Base-by-base conservation (phyloP, 2,888 invertebrate genomes). In the Megalurothrips usitatus region DNA sequence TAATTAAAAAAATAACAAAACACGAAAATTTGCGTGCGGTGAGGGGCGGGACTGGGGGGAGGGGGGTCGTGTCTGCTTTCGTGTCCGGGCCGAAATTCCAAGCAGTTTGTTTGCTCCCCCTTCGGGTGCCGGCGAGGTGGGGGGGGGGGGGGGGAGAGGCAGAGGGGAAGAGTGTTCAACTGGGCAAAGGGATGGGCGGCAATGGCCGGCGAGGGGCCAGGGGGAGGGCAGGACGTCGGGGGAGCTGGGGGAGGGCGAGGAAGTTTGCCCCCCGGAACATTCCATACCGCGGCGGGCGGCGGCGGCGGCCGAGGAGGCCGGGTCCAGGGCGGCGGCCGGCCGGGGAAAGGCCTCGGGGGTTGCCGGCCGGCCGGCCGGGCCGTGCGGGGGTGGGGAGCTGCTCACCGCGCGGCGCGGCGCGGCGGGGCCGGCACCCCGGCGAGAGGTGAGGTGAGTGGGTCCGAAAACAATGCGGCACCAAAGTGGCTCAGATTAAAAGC, bases 401-500 rank as follows among this genome's bases (percentile, higher is more conserved):
- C 58, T 58, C n/a, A 58, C 58, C 58, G 58, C 58, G 19, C 17
- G 58, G 12, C 14, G 19, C 58, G 17, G 52, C 6, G 14, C 10
- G 19, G 52, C 6, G 19, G 6, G 52, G 14, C 58, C 58, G 6
- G 19, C 58, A n/a, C 58, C 58, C 58, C 4, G 58, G 1, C 6
- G 10, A n/a, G 58, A 58, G 52, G 58, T 52, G 52, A 52, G 52
- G 52, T 58, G 58, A 58, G 58, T 19, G 58, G 17, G 17, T 58
- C n/a, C 14, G 58, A 58, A 58, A 58, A 58, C 58, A 58, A 58
- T 58, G 58, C 58, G 58, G n/a, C 58, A n/a, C 14, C 58, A 58
- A 58, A 58, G 58, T 58, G 58, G 58, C 58, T 58, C n/a, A 58
- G 58, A 58, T 58, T 58, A 58, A 58, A 58, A 58, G 58, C 58